Percentiles rank a stretch among this genome's conserved stretches.
Evolutionary conservation across 2,888 invertebrate genomes (phyloP).

Genomic region (Netelia melanura): DNA sequence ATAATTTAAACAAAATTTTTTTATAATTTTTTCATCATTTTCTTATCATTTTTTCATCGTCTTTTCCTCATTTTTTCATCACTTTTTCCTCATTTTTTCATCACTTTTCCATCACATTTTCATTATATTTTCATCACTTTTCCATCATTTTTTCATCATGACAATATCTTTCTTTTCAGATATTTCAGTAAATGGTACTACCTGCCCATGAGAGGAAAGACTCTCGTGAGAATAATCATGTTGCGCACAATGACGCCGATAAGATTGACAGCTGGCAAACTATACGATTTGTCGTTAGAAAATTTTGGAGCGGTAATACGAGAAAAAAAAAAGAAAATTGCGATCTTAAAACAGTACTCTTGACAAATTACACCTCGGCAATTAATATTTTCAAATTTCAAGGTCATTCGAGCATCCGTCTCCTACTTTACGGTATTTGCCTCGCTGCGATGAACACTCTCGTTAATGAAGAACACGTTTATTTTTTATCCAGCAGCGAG

Average conservation of each 20-base stretch:
- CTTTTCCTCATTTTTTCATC: no score
- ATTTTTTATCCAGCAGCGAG: no score
- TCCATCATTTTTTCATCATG: not conserved
- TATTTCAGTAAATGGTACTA: slow-evolving; percentile 41
- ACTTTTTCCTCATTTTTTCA: no score
- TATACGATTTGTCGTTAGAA: slow-evolving; percentile 44
- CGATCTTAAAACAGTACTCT: no score
- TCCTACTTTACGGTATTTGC: slow-evolving; percentile 48
- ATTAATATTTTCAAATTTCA: not conserved
- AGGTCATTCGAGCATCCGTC: slow-evolving; percentile 32
- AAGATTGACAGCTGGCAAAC: slow-evolving; percentile 40
- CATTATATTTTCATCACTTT: no score
- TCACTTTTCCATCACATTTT: no score
- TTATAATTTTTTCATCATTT: no score
- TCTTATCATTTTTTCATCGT: no score
- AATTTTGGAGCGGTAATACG: slow-evolving; percentile 33
- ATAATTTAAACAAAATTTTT: no score
- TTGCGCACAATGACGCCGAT: slow-evolving; percentile 35
- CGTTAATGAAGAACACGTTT: no score
- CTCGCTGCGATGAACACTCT: slow-evolving; percentile 22
- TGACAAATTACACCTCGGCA: not conserved
- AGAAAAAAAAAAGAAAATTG: not conserved
- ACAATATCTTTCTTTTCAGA: slow-evolving; percentile 3
- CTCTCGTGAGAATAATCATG: slow-evolving; percentile 51
- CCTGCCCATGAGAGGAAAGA: slow-evolving; percentile 8